phyloP scores from a whole-genome alignment of 2,888 invertebrate genomes.

The Thysanoteuthis rhombus region DNA sequence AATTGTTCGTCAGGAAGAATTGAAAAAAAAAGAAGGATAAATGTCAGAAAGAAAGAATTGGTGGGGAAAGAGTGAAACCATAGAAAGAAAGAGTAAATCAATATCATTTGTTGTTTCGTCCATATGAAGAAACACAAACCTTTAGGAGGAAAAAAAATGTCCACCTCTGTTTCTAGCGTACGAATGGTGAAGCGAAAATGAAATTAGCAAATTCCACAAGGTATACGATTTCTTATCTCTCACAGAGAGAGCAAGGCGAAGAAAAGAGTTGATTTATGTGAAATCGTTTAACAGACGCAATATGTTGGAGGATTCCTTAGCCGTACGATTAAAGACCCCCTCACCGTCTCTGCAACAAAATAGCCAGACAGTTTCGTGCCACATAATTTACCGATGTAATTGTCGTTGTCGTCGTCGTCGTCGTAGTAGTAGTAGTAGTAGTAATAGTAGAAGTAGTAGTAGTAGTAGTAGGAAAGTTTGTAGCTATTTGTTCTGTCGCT shows the following conservation, averaged over 20 bases:
- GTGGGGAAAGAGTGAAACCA: background rate
- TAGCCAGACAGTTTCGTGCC: no score
- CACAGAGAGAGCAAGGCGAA: background rate
- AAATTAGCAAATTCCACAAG: background rate
- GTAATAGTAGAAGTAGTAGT: no score
- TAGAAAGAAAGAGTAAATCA: background rate
- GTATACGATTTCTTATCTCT: background rate
- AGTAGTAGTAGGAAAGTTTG: no score
- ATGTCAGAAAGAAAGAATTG: background rate
- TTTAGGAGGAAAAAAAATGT: background rate
- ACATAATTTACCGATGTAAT: no score
- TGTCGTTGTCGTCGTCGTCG: no score
- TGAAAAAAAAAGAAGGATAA: background rate
- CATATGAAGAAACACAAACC: background rate
- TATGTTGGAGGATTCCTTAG: background rate
- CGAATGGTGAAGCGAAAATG: background rate
- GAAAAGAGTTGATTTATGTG: background rate
- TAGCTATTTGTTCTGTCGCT: no score
- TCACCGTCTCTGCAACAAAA: background rate
- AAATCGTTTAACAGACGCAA: background rate
- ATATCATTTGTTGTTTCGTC: background rate
- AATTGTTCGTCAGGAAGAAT: background rate
- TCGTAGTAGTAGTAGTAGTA: no score
- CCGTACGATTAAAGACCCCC: background rate
- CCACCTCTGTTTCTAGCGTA: background rate